A percentile compares a stretch with the other conserved stretches of the same genome.
Conservation (phyloP, 2,888 invertebrate species). For the Scaptomyza polygonia region DNA sequence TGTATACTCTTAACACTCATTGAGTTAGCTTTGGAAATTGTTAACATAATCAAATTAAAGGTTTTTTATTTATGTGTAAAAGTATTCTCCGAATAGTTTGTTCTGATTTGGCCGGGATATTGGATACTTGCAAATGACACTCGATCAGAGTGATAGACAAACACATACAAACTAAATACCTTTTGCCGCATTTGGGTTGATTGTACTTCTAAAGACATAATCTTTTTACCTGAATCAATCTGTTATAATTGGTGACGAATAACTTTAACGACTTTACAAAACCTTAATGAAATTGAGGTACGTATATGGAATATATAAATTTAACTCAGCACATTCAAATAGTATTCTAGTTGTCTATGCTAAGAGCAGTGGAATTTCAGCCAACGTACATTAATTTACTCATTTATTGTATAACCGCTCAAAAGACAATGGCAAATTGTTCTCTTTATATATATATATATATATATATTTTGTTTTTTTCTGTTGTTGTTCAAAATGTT, state of each 20-base stretch:
- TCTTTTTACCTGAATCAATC: conserved; percentile 14
- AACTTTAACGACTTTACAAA: conserved; percentile 23
- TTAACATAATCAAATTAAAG: not conserved
- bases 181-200: conserved; percentile 8
- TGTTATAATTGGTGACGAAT: conserved; percentile 6
- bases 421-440: not conserved
- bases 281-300: conserved; percentile 47
- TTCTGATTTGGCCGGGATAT: not conserved
- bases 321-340: conserved; percentile 3
- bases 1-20: not conserved
- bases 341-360: too few relatives aligned
- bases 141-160: not conserved
- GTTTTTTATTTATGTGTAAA: not conserved
- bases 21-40: not conserved
- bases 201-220: conserved; percentile 34
- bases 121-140: conserved; percentile 3
- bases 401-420: conserved; percentile 1
- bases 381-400: conserved; percentile 4
- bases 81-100: not conserved
- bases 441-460: too few relatives aligned
- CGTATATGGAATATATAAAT: conserved; percentile 17
- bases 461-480: not conserved
- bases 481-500: conserved; percentile 36
- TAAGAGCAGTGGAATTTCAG: conserved; percentile 14
- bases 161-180: conserved; percentile 2